Evolutionary conservation across 1,140 invertebrate species (phyloP).

Genomic region (Propsilocerus akamusi): DNA sequence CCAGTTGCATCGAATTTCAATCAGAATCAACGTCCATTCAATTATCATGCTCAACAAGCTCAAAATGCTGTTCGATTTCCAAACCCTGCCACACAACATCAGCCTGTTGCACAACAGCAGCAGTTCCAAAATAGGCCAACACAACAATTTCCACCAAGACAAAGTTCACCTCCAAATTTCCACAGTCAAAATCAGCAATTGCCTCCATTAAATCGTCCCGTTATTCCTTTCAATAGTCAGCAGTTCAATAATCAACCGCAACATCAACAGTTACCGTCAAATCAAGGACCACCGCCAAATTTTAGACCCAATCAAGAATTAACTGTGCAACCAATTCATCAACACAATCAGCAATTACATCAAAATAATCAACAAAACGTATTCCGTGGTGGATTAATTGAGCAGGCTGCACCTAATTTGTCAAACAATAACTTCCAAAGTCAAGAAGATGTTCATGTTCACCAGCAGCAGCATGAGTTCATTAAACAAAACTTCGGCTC

Average conservation of each 20-base stretch:
- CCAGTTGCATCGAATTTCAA: slow-evolving; percentile 7
- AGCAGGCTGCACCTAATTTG: slow-evolving; percentile 1
- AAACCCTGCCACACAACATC: slow-evolving; percentile 14
- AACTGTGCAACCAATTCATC: slow-evolving; percentile 9
- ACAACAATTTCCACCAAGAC: slow-evolving; percentile 19
- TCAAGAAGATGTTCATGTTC: slow-evolving; percentile 7
- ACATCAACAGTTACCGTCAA: slow-evolving; percentile 14
- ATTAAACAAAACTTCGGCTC: slow-evolving; percentile 27
- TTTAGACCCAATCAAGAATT: slow-evolving; percentile 10
- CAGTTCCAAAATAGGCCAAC: slow-evolving; percentile 26
- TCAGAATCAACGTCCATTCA: slow-evolving; percentile 9
- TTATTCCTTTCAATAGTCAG: slow-evolving; percentile 8
- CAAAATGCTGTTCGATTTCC: slow-evolving; percentile 14
- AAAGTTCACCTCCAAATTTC: slow-evolving; percentile 22
- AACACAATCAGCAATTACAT: slow-evolving; percentile 12
- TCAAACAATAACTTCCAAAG: neutral
- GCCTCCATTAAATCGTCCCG: slow-evolving; percentile 20
- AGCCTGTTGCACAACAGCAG: slow-evolving; percentile 16
- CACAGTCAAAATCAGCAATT: slow-evolving; percentile 25
- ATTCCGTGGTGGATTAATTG: neutral
- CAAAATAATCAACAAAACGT: slow-evolving; percentile 9
- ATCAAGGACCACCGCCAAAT: slow-evolving; percentile 18
- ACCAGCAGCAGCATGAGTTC: slow-evolving; percentile 11
- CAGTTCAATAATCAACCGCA: slow-evolving; percentile 17
- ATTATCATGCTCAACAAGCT: slow-evolving; percentile 17